phyloP scores from a whole-genome alignment of 1,140 invertebrate species.

The Agraylea sexmaculata region DNA sequence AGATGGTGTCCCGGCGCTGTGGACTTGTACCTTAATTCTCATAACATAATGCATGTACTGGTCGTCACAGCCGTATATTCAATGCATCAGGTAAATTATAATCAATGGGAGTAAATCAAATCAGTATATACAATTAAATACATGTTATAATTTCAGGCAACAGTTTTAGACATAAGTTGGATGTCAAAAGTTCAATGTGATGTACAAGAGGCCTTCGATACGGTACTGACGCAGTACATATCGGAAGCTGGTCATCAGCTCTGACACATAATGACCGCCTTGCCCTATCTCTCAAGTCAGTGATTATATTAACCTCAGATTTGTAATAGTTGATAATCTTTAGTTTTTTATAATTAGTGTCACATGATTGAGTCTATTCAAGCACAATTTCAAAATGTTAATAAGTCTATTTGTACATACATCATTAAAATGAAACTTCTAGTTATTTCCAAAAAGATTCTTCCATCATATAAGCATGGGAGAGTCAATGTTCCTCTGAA shows the following conservation, averaged over 20 bases:
- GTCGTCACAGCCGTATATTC: conserved; percentile 77
- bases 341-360: conserved; percentile 2
- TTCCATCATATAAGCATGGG: neutral
- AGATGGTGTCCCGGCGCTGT: conserved; percentile 77
- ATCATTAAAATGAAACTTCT: no score
- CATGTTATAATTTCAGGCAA: conserved; percentile 31
- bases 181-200: conserved; percentile 28
- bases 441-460: neutral
- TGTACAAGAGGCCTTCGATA: conserved; percentile 4
- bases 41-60: conserved; percentile 86
- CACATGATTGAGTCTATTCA: neutral
- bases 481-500: neutral
- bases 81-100: conserved; percentile 57
- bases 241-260: conserved; percentile 13
- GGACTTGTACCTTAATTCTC: conserved; percentile 77
- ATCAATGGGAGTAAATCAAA: neutral
- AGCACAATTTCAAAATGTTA: no score
- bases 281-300: conserved; percentile 7
- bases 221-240: conserved; percentile 11
- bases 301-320: neutral
- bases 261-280: conserved; percentile 19
- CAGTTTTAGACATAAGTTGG: conserved; percentile 41
- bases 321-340: neutral
- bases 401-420: no score
- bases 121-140: neutral